Percentiles rank a stretch among this genome's conserved stretches.
Conservation (phyloP, 2,797 vertebrate species). For the Heterohyrax brucei region DNA sequence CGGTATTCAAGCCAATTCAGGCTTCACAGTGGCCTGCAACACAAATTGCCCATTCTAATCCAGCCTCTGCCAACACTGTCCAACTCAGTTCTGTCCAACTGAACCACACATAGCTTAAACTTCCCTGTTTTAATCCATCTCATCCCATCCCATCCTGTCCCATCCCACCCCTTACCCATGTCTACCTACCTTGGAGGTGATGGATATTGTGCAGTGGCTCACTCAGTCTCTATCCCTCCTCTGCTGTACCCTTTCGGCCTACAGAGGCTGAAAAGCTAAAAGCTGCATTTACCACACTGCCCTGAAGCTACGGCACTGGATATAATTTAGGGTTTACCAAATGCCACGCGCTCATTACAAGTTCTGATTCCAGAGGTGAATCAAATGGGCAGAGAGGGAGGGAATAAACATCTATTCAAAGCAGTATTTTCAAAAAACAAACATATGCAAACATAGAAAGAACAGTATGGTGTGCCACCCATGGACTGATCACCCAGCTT, state of each 20-base stretch:
- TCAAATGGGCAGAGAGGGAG: conserved; percentile 12
- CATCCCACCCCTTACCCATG: not conserved
- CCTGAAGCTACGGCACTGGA: not conserved
- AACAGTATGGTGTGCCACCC: not conserved
- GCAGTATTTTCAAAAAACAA: not conserved
- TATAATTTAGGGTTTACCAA: not conserved
- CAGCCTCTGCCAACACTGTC: not conserved
- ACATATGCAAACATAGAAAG: not conserved
- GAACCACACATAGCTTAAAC: not conserved
- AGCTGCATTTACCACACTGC: not conserved
- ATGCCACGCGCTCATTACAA: not conserved
- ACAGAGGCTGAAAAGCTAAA: not conserved
- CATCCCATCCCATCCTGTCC: not conserved
- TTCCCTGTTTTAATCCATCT: no score
- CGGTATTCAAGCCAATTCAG: not conserved
- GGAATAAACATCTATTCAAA: not conserved
- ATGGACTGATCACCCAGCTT: not conserved
- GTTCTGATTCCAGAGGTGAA: conserved; percentile 29
- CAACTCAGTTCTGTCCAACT: not conserved
- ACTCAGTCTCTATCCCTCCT: not conserved
- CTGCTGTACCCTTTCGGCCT: not conserved
- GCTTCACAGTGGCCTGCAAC: not conserved
- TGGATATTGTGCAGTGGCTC: not conserved
- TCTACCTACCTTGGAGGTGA: not conserved
- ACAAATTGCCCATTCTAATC: not conserved